These are phyloP conservation scores for Brachypalpus laphriformis DNA, from an alignment of 2,888 invertebrate species.

Conservation along the genomic window DNA sequence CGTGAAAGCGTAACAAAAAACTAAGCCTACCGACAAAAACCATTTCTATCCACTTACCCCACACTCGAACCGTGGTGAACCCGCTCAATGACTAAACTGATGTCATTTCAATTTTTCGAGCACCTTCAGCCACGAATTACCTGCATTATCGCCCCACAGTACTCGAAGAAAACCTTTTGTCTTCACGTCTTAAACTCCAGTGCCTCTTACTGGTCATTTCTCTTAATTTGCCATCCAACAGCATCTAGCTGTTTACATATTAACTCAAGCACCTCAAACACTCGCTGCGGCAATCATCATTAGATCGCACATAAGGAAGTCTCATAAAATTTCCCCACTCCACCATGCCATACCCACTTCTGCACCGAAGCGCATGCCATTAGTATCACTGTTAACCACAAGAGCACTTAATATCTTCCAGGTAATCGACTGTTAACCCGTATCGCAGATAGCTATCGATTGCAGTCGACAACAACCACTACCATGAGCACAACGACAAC, in stretches of 20 bases:
- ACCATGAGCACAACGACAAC: conserved; percentile 29
- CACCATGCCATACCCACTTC: background rate
- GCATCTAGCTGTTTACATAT: conserved; percentile 26
- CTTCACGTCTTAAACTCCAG: background rate
- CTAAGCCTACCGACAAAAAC: background rate
- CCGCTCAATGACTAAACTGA: background rate
- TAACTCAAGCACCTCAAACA: conserved; percentile 13
- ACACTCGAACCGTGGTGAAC: background rate
- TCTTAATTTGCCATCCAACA: conserved; percentile 22
- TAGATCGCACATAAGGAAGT: conserved; percentile 55
- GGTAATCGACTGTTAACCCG: conserved; percentile 82
- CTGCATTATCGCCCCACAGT: conserved; percentile 9
- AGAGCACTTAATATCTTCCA: conserved; percentile 75
- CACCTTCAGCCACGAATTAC: background rate
- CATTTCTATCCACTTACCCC: background rate
- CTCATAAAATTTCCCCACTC: conserved; percentile 19
- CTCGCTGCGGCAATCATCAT: conserved; percentile 19
- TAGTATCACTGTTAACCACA: conserved; percentile 57
- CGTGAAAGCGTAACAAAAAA: conserved; percentile 8
- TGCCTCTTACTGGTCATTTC: conserved; percentile 4
- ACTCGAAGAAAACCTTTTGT: background rate
- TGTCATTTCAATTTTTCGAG: background rate
- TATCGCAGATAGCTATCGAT: conserved; percentile 81
- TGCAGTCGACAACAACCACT: conserved; percentile 70
- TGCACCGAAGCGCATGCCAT: conserved; percentile 20